Evolutionary conservation across 2,113 vertebrate species (phyloP).

Genomic region (human (Homo sapiens)): GRCh38 chr2:205073501-205074000

Average conservation of each 20-base stretch:
- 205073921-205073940: neutral
- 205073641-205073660: constrained; percentile 84
- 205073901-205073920: neutral
- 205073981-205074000: constrained; percentile 47
- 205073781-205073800: constrained; percentile 65
- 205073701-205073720: constrained; percentile 63
- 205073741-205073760: constrained; percentile 72
- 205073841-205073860: neutral
- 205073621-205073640: constrained; percentile 85
- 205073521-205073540: constrained; percentile 85
- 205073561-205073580: constrained; percentile 87
- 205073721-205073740: constrained; percentile 76
- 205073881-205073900: constrained; percentile 56
- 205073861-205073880: constrained; percentile 59
- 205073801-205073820: constrained; percentile 63
- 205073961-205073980: constrained; percentile 35
- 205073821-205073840: constrained; percentile 54
- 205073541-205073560: constrained; percentile 87
- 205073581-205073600: constrained; percentile 88
- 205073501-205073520: constrained; percentile 82
- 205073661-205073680: constrained; percentile 73
- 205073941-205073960: neutral
- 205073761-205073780: constrained; percentile 57
- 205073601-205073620: constrained; percentile 84
- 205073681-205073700: constrained; percentile 63